A percentile compares a stretch with the other conserved stretches of the same genome.
Evolutionary conservation across 2,888 invertebrate species (phyloP).

Genomic region (Drosophila putrida): DNA sequence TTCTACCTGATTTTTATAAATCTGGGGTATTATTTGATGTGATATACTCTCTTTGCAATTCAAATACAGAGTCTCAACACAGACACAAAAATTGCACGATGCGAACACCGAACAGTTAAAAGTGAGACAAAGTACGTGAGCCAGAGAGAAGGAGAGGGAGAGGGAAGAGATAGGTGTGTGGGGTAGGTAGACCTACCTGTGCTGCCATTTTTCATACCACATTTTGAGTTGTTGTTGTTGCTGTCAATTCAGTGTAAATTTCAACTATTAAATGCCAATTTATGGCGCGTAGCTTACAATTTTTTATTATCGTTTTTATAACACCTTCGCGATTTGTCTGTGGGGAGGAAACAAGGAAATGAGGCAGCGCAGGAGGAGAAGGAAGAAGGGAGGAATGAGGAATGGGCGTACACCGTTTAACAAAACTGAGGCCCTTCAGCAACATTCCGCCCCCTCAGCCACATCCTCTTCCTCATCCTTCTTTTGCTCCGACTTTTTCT

Average conservation of each 20-base stretch:
- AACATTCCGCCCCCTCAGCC: slow-evolving; percentile 9
- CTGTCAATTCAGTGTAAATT: slow-evolving; percentile 80
- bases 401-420: slow-evolving; percentile 54
- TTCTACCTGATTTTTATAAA: too few species aligned
- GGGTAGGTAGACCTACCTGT: slow-evolving; percentile 36
- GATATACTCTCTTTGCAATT: too few species aligned
- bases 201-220: slow-evolving; percentile 22
- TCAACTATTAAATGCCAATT: slow-evolving; percentile 81
- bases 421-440: slow-evolving; percentile 60
- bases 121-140: too few species aligned
- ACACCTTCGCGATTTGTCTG: slow-evolving; percentile 59
- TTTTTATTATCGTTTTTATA: slow-evolving; percentile 80
- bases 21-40: too few species aligned
- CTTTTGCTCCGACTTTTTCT: not conserved
- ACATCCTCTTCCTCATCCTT: not conserved
- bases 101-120: too few species aligned
- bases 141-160: too few species aligned
- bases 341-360: not conserved
- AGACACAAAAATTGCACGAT: slow-evolving; percentile 19
- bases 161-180: slow-evolving; percentile 6
- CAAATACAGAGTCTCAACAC: too few species aligned
- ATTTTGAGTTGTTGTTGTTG: slow-evolving; percentile 25
- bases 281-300: slow-evolving; percentile 80
- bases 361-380: not conserved
- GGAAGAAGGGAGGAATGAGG: not conserved